Evolutionary conservation across 2,113 vertebrate genomes (phyloP).

Genomic region (Narcine bancroftii): DNA sequence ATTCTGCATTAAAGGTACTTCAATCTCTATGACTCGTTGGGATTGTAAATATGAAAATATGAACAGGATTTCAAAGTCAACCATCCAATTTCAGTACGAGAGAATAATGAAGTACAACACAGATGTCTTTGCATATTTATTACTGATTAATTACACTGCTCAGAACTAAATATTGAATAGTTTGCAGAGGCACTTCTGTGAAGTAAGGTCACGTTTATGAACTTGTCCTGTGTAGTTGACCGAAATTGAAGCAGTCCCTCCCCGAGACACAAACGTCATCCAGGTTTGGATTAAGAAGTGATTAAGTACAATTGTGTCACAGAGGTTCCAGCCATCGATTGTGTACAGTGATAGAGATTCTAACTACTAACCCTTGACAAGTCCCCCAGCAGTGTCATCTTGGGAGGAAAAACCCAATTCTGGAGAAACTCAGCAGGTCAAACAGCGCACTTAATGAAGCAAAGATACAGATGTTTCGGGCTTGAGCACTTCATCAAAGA

Average conservation of each 20-base stretch:
- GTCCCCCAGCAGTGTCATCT: too few species aligned
- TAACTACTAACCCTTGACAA: too few species aligned
- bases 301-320: too few species aligned
- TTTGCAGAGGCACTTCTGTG: not conserved
- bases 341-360: too few species aligned
- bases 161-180: not conserved
- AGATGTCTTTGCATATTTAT: constrained; percentile 2
- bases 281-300: too few species aligned
- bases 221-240: not conserved
- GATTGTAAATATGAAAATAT: not conserved
- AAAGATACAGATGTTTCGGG: too few species aligned
- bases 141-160: not conserved
- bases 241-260: not conserved
- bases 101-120: not conserved
- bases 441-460: too few species aligned
- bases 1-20: not conserved
- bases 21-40: not conserved
- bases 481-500: too few species aligned
- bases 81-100: not conserved
- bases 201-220: not conserved
- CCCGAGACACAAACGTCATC: too few species aligned
- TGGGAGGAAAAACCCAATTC: too few species aligned
- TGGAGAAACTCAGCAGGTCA: too few species aligned
- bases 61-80: not conserved
- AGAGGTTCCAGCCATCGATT: too few species aligned